Percentiles rank a stretch among this genome's conserved stretches.
Evolutionary conservation across 2,113 vertebrate genomes (phyloP).

Genomic region (Sylvilagus bachmani): DNA sequence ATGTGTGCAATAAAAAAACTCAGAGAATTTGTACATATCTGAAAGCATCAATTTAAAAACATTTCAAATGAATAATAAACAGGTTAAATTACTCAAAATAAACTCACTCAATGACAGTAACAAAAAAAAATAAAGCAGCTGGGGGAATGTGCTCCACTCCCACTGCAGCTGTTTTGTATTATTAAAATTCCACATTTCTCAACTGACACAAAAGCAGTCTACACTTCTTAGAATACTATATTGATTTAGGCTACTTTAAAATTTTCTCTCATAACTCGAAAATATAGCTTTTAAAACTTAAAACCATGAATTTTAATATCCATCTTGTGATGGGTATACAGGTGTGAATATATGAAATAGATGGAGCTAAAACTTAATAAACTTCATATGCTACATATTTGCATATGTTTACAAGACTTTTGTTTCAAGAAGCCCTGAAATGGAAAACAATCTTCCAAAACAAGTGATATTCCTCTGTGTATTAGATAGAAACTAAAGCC

Average conservation of each 20-base stretch:
- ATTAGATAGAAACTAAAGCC: neutral
- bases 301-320: neutral
- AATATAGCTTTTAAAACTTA: neutral
- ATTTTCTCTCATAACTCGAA: neutral
- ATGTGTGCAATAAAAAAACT: slow-evolving; percentile 21
- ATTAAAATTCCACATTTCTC: slow-evolving; percentile 40
- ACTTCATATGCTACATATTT: neutral
- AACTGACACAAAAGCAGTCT: neutral
- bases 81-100: slow-evolving; percentile 45
- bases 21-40: neutral
- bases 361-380: neutral
- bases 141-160: fast-evolving
- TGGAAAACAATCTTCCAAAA: neutral
- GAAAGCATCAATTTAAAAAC: slow-evolving; percentile 42
- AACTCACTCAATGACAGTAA: neutral
- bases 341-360: neutral
- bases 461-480: neutral
- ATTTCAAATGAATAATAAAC: slow-evolving; percentile 65
- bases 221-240: neutral
- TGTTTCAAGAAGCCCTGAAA: neutral
- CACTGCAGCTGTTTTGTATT: neutral
- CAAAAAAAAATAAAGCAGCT: neutral
- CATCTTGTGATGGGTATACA: neutral
- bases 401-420: neutral
- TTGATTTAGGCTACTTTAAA: neutral